Evolutionary conservation across 2,113 vertebrate genomes (phyloP), one percentile per base, ranked within the genome.

Genomic region (Phyllopteryx taeniolatus): DNA sequence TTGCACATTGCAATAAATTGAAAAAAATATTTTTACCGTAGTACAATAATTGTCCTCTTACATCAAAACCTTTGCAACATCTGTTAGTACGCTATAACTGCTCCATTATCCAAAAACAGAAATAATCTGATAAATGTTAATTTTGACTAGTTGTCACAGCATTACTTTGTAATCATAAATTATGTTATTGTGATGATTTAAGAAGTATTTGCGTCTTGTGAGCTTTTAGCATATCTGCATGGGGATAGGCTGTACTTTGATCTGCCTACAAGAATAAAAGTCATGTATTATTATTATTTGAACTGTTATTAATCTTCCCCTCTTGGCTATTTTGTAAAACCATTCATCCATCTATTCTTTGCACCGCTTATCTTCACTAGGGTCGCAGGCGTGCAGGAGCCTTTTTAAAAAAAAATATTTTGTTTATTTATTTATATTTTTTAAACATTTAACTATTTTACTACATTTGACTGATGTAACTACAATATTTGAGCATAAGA

Each of bases 191-290:
- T 53, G 15, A 56, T 10, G 19, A 54, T 8, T 8, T n/a, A 7
- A 8, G 54, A 22, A 56, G 3, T 3, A 56, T 56, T n/a, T 22
- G 47, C 44, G 53, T 56, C 4, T 39, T 39, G 42, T 82, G 66
- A 84, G 77, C 68, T 70, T 71, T 83, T 46, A 73, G 70, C 47
- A 56, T 75, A 79, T 87, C 71, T 83, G 83, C 68, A 83, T 83
- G 43, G 81, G 85, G 84, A 79, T 85, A 66, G 84, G 86, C 79
- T 76, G 76, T 44, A 75, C 83, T 86, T 83, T 83, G 84, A 77
- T 42, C 83, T 66, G 39, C 75, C 47, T n/a, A 5, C 54, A 56
- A 11, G 19, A 56, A 22, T 56, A 5, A 56, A 56, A 56, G 54
- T 1, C 9, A 22, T 8, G 35, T 53, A 53, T 53, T 53, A 19